A percentile compares a stretch with the other conserved stretches of the same genome.
Conservation (phyloP, 2,113 vertebrate species). For the Aptenodytes patagonicus region DNA sequence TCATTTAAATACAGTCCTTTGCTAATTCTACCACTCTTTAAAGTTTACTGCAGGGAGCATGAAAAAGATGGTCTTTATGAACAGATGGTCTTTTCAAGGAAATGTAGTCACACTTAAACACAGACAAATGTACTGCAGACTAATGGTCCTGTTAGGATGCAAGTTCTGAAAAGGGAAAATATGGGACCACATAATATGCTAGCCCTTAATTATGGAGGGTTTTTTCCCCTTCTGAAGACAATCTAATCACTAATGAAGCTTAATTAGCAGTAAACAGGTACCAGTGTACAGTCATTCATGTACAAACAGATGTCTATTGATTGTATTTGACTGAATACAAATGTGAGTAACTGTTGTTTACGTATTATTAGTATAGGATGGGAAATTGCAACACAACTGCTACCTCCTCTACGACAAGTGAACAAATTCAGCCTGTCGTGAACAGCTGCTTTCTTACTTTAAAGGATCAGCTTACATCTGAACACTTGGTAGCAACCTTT, state of each 20-base stretch:
- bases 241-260: constrained; percentile 68
- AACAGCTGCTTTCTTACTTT: constrained; percentile 77
- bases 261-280: constrained; percentile 74
- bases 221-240: constrained; percentile 66
- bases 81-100: constrained; percentile 79
- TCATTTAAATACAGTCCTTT: constrained; percentile 48
- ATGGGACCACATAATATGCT: constrained; percentile 43
- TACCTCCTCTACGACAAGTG: constrained; percentile 69
- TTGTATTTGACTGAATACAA: constrained; percentile 76
- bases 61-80: constrained; percentile 66
- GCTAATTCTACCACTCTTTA: constrained; percentile 20
- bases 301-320: constrained; percentile 82
- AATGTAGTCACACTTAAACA: constrained; percentile 73
- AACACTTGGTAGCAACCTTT: constrained; percentile 47
- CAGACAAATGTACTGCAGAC: constrained; percentile 74
- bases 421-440: constrained; percentile 78
- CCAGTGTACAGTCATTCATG: constrained; percentile 41
- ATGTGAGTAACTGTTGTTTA: constrained; percentile 52
- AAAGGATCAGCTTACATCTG: constrained; percentile 54
- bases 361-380: constrained; percentile 59
- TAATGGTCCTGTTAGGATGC: constrained; percentile 68
- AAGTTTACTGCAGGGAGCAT: constrained; percentile 62
- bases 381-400: constrained; percentile 35
- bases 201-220: constrained; percentile 62
- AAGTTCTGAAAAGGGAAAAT: constrained; percentile 64